Percentiles rank a stretch among this genome's conserved stretches.
phyloP scores from a whole-genome alignment of 1,140 invertebrate genomes.

The Trypoxylus dichotomus region DNA sequence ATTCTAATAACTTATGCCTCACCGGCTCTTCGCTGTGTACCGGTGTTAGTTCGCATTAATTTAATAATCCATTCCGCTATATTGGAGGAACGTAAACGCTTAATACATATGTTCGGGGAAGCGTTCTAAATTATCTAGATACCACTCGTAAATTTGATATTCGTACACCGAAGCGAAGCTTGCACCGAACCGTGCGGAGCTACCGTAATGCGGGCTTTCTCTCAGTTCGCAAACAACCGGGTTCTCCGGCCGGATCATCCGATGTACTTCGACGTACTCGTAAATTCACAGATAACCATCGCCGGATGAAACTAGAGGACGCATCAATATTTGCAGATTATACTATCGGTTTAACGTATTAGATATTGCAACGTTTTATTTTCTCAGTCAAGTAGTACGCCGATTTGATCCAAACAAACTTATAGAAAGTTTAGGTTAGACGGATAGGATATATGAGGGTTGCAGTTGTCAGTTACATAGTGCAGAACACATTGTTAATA shows the following conservation, averaged over 20 bases:
- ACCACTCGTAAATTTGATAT: slow-evolving; percentile 1
- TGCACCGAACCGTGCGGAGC: no score
- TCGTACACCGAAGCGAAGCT: not conserved
- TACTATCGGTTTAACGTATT: no score
- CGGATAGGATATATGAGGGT: no score
- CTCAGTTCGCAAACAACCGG: no score
- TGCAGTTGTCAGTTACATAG: no score
- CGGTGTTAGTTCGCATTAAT: not conserved
- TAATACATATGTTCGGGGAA: not conserved
- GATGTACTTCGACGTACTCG: not conserved
- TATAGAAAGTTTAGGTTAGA: no score
- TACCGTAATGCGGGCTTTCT: not conserved
- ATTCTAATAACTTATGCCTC: not conserved
- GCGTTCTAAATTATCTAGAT: not conserved
- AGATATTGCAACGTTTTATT: no score
- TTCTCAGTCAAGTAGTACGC: no score
- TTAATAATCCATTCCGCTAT: not conserved
- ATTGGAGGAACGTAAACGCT: not conserved
- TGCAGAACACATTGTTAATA: no score
- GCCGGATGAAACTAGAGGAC: not conserved
- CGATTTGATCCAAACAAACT: no score
- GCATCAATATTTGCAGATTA: not conserved
- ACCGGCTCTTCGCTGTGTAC: not conserved
- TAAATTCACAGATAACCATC: not conserved
- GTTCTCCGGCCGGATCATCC: not conserved